Percentiles rank a stretch among this genome's conserved stretches.
Conservation (phyloP, 2,888 invertebrate species). For the Helobdella robusta region DNA sequence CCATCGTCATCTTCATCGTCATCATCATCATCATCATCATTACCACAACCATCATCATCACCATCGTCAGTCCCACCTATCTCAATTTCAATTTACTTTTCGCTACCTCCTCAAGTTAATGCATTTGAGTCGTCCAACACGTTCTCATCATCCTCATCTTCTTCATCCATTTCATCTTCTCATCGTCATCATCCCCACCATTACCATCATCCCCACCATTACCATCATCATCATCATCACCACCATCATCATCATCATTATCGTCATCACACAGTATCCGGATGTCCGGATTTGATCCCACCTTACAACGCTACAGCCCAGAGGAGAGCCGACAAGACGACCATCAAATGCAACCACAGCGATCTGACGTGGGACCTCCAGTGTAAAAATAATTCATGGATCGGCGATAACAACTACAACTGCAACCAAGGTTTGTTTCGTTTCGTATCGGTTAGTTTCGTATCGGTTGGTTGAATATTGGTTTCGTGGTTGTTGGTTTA, state of each 20-base stretch:
- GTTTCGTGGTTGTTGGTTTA: too few species aligned
- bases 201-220: conserved; percentile 3
- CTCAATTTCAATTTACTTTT: too few species aligned
- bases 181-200: conserved; percentile 17
- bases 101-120: too few species aligned
- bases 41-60: too few species aligned
- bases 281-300: conserved; percentile 15
- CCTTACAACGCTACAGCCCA: conserved; percentile 20
- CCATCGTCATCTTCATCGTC: conserved; percentile 1
- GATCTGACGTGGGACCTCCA: conserved; percentile 21
- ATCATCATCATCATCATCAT: neutral
- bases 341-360: conserved; percentile 23
- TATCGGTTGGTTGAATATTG: too few species aligned
- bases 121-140: too few species aligned
- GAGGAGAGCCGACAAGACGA: conserved; percentile 8
- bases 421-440: conserved; percentile 24
- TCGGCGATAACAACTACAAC: conserved; percentile 20
- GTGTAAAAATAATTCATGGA: conserved; percentile 25
- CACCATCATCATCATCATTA: conserved; percentile 10
- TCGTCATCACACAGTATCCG: conserved; percentile 7
- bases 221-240: neutral
- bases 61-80: neutral
- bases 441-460: neutral
- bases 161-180: neutral
- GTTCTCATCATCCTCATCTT: neutral